Conservation (phyloP, 2,888 invertebrate genomes). For the Odontocolon sp. region DNA sequence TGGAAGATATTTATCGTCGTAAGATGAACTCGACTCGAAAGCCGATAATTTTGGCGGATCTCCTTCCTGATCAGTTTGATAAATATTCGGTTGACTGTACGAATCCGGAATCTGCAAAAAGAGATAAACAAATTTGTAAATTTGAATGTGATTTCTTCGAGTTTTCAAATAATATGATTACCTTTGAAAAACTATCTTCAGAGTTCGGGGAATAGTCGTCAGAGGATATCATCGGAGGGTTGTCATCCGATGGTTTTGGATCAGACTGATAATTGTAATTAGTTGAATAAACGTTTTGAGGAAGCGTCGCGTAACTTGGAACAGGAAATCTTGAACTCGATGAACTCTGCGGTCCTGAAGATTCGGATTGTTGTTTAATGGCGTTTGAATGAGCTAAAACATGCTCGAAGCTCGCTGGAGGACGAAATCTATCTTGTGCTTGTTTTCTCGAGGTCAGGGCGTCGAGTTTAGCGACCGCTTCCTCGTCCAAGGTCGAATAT, state of each 20-base stretch:
- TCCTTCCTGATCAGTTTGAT: constrained; percentile 1
- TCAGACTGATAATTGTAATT: constrained; percentile 50
- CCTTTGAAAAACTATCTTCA: constrained; percentile 60
- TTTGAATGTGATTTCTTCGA: background rate
- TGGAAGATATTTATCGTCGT: constrained; percentile 62
- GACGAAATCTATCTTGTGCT: constrained; percentile 75
- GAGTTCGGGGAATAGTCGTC: constrained; percentile 55
- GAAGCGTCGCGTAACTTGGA: constrained; percentile 59
- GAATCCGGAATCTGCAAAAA: constrained; percentile 50
- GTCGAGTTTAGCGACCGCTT: constrained; percentile 68
- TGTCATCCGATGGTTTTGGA: constrained; percentile 38
- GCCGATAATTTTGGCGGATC: constrained; percentile 46
- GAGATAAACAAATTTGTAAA: background rate
- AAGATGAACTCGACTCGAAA: constrained; percentile 29
- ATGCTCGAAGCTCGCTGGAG: constrained; percentile 71
- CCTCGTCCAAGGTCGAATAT: constrained; percentile 72
- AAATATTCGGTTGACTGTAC: constrained; percentile 53
- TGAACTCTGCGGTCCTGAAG: background rate
- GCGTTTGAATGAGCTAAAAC: constrained; percentile 53
- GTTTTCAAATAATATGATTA: constrained; percentile 29
- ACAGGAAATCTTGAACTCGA: constrained; percentile 34
- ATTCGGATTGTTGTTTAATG: constrained; percentile 35
- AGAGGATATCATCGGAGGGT: constrained; percentile 44
- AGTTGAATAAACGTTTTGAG: constrained; percentile 49
- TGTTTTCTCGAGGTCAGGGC: constrained; percentile 53